Conservation (phyloP, 2,888 invertebrate species). For the Rhagium mordax region DNA sequence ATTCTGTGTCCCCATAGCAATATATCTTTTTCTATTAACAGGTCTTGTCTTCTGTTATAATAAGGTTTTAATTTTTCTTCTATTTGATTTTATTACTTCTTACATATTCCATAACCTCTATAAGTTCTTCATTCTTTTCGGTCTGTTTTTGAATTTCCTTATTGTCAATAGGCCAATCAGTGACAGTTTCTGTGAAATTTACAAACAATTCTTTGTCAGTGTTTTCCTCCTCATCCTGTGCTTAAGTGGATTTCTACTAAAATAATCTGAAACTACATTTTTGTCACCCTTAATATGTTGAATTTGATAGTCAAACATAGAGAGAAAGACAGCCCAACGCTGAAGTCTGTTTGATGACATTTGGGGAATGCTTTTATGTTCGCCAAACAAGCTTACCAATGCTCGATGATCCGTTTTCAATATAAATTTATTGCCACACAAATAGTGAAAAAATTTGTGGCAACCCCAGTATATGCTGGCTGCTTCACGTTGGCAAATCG, state of each 20-base stretch:
- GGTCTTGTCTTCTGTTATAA: constrained; percentile 22
- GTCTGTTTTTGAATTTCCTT: constrained; percentile 11
- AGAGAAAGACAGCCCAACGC: constrained; percentile 23
- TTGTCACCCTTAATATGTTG: too few relatives aligned
- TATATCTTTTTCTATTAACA: constrained; percentile 36
- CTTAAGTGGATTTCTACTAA: constrained; percentile 25
- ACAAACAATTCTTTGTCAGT: neutral
- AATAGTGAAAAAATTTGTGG: constrained; percentile 18
- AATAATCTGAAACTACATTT: too few relatives aligned
- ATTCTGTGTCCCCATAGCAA: constrained; percentile 42
- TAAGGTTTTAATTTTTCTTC: neutral
- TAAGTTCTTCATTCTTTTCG: neutral
- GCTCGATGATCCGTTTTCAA: constrained; percentile 62
- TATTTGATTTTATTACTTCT: neutral
- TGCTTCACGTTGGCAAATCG: neutral
- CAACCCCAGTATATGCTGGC: neutral
- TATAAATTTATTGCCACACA: constrained; percentile 36
- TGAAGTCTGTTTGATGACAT: constrained; percentile 28
- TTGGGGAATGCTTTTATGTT: too few relatives aligned
- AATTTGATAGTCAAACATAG: constrained; percentile 31
- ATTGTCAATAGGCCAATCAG: constrained; percentile 34
- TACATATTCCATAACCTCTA: neutral
- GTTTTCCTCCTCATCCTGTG: neutral
- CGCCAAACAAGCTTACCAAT: constrained; percentile 54
- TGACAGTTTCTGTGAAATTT: constrained; percentile 19